phyloP scores from a whole-genome alignment of 2,113 vertebrate genomes.

The Mirza zaza region DNA sequence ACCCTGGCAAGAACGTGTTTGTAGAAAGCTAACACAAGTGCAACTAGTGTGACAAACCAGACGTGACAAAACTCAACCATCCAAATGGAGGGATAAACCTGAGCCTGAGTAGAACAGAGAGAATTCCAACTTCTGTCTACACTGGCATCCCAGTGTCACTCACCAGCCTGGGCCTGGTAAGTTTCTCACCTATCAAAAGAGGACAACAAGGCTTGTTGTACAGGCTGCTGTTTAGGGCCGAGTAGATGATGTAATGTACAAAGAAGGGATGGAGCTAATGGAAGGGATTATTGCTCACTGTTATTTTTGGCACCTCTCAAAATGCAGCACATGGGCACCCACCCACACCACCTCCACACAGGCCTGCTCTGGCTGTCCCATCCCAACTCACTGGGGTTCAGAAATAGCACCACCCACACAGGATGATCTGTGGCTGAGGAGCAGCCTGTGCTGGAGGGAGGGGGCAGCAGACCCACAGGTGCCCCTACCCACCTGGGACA shows the following conservation, averaged over 20 bases:
- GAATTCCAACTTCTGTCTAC: background rate
- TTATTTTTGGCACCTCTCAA: constrained; percentile 68
- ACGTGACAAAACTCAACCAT: background rate
- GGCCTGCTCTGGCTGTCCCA: constrained; percentile 58
- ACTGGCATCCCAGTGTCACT: background rate
- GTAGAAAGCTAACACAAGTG: background rate
- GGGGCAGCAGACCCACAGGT: background rate
- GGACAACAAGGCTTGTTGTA: background rate
- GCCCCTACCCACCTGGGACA: no score
- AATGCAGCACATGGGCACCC: constrained; percentile 67
- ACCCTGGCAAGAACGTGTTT: background rate
- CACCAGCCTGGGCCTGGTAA: background rate
- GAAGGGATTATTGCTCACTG: constrained; percentile 22
- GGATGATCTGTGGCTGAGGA: background rate
- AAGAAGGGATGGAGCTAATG: background rate
- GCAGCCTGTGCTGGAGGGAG: background rate
- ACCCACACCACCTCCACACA: constrained; percentile 67
- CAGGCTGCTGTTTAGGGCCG: background rate
- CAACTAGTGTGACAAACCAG: background rate
- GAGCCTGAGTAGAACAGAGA: background rate
- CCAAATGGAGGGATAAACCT: background rate
- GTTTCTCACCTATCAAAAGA: background rate
- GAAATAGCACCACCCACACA: constrained; percentile 58
- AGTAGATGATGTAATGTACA: constrained; percentile 61
- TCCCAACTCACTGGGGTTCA: constrained; percentile 21